Evolutionary conservation across 2,888 invertebrate genomes (phyloP), one percentile per base, ranked within the genome.

Genomic region (Pseudolycoriella hygida): DNA sequence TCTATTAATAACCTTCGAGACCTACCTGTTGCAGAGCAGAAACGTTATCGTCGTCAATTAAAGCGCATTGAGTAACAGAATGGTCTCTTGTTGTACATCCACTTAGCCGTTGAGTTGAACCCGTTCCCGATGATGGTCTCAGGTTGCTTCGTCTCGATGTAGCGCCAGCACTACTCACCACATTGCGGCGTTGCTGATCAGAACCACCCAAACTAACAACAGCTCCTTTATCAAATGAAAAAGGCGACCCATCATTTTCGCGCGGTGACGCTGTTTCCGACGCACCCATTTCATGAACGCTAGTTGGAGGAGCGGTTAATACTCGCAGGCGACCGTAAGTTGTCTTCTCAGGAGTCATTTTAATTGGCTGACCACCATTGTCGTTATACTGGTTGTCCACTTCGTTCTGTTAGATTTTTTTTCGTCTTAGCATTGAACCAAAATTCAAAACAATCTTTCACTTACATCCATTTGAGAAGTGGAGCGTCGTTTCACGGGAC

Each of bases 21-120:
- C n/a, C 18, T 17, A 44, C 44, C 71, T 89, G 89, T 59, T 89
- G 89, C 51, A 84, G 60, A 0, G 83, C 84, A 3, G 89, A 90
- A 0, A 89, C 83, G 57, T 90, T 90, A 53, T 90, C 90, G 58
- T 92, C 92, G 58, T 92, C 92, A 61, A 89, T 89, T 49, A 90
- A 76, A 0, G 90, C 92, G 62, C 87, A 90, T 61, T 92, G 90
- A 4, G 85, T 85, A 54, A 80, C 78, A 46, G 88, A 88, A 57
- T 85, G 81, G 59, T 90, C 89, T 4, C 84, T 73, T 18, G 75
- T 68, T 31, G 69, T 63, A 8, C 25, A 25, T 51, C 70, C 66
- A 12, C 54, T 53, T 40, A 56, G 53, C 19, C 54, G 51, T 44
- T 53, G 53, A 15, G 55, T 55, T 11, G 56, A 55, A 3, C 54